These are phyloP conservation scores for Vesta saturnalis DNA, from an alignment of 2,888 invertebrate genomes.

Conservation along the genomic window DNA sequence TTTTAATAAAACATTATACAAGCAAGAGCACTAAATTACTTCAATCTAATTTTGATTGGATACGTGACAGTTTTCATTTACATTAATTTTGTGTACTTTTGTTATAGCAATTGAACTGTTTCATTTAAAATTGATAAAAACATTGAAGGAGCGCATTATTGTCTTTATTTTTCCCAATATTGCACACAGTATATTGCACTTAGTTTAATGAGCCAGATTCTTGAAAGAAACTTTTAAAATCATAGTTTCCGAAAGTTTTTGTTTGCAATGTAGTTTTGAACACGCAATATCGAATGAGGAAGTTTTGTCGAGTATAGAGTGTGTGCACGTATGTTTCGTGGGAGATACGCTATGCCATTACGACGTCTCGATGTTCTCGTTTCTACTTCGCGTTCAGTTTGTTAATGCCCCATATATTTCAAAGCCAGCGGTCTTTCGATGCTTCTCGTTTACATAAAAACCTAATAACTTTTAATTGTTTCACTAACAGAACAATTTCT, in stretches of 20 bases:
- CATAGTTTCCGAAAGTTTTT: conserved; percentile 4
- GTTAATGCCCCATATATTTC: conserved; percentile 47
- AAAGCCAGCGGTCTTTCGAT: conserved; percentile 44
- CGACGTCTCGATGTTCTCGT: conserved; percentile 38
- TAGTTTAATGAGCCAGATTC: conserved; percentile 26
- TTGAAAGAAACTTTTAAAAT: background rate
- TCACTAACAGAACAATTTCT: conserved; percentile 46
- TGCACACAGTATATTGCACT: conserved; percentile 17
- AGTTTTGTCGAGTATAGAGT: conserved; percentile 14
- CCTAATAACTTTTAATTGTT: conserved; percentile 54
- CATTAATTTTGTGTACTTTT: too few species aligned
- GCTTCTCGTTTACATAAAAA: conserved; percentile 52
- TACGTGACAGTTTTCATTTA: too few species aligned
- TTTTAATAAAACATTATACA: too few species aligned
- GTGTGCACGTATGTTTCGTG: conserved; percentile 23
- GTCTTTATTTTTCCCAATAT: too few species aligned
- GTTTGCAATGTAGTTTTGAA: conserved; percentile 23
- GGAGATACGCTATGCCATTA: conserved; percentile 35
- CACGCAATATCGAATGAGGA: conserved; percentile 30
- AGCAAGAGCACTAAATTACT: too few species aligned
- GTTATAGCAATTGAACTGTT: too few species aligned
- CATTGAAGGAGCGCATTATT: too few species aligned
- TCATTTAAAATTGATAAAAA: too few species aligned
- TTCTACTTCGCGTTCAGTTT: conserved; percentile 39
- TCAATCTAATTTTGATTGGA: too few species aligned